These are phyloP conservation scores for Paralichthys olivaceus DNA, from an alignment of 2,113 vertebrate species.

Conservation along the genomic window DNA sequence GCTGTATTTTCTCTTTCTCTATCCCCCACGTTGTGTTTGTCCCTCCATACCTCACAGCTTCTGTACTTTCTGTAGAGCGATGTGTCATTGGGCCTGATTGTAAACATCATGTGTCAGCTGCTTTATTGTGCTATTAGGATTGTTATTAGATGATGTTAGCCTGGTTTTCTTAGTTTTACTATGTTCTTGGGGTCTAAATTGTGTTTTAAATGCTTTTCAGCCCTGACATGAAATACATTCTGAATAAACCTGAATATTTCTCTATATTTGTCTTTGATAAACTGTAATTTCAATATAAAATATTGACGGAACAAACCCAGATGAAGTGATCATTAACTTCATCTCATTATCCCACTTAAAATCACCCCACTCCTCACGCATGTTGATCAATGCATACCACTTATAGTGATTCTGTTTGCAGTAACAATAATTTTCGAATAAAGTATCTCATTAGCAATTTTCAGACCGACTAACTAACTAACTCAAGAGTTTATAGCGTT, in stretches of 20 bases:
- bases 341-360: constrained; percentile 1
- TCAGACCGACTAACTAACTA: too few species aligned
- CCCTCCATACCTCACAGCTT: background rate
- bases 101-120: too few species aligned
- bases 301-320: constrained; percentile 11
- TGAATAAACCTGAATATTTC: background rate
- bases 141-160: too few species aligned
- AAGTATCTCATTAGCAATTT: background rate
- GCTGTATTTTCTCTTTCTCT: background rate
- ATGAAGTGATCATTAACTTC: constrained; percentile 28
- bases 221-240: background rate
- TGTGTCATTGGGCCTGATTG: too few species aligned
- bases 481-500: too few species aligned
- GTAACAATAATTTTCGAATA: constrained; percentile 27
- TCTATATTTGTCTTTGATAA: background rate
- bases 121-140: too few species aligned
- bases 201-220: background rate
- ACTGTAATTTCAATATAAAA: background rate
- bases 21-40: too few species aligned
- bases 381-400: constrained; percentile 37
- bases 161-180: too few species aligned
- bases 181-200: too few species aligned
- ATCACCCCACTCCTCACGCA: background rate
- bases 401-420: constrained; percentile 8
- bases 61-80: too few species aligned